Evolutionary conservation across 2,113 vertebrate genomes (phyloP).

Genomic region (Tychaedon coryphoeus): DNA sequence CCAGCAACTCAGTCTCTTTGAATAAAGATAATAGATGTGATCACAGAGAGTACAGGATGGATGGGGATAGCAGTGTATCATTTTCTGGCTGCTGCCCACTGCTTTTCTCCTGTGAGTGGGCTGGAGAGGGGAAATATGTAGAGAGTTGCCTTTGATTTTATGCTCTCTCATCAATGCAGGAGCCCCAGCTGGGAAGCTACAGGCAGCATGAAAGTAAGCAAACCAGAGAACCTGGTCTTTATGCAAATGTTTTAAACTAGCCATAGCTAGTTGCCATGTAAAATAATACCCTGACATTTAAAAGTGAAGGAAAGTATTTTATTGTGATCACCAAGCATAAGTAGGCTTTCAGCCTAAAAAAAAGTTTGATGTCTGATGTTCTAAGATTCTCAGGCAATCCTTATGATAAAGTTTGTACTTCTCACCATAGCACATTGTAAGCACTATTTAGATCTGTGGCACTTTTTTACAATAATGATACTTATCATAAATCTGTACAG

Average conservation of each 20-base stretch:
- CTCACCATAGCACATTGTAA: not conserved
- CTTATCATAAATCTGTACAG: not conserved
- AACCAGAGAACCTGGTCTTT: not conserved
- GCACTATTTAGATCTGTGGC: not conserved
- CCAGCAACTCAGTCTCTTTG: not conserved
- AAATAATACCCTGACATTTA: not conserved
- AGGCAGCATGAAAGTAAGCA: not conserved
- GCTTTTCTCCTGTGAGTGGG: not conserved
- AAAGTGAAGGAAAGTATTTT: not conserved
- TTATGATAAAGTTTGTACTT: not conserved
- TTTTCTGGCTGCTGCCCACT: not conserved
- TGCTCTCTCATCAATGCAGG: not conserved
- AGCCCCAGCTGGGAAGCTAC: not conserved
- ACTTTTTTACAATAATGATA: not conserved
- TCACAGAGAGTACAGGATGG: not conserved
- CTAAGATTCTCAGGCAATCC: not conserved
- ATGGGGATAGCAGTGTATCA: not conserved
- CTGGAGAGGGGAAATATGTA: not conserved
- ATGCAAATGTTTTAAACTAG: constrained; percentile 4
- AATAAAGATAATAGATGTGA: not conserved
- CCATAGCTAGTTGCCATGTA: not conserved
- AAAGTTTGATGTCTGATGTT: not conserved
- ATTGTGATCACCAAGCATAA: not conserved
- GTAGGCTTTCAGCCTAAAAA: not conserved
- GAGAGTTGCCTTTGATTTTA: not conserved